Evolutionary conservation across 2,888 invertebrate species (phyloP), one percentile per base, ranked within the genome.

Genomic region (Ectemnius continuus): DNA sequence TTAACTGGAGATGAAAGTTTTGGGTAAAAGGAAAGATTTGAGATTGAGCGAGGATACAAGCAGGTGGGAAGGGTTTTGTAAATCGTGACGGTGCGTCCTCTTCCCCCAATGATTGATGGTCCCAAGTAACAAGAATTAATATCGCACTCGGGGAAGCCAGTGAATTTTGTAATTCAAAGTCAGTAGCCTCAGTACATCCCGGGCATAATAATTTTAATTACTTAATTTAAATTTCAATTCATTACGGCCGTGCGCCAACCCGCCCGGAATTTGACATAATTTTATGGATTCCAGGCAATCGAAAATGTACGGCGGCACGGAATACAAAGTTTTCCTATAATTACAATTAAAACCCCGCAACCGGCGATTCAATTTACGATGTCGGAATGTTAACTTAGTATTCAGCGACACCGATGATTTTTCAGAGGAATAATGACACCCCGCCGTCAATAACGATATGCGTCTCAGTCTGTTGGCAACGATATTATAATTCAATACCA

Each of bases 241-340:
- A 52, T 52, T 52, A 52, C 16, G 5, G n/a, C 14, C n/a, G 52
- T 13, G 52, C 52, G 14, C n/a, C 4, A 11, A n/a, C 20, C 60
- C 60, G 28, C 4, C 5, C 45, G 16, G 8, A 46, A 45, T 20
- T 18, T 28, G 26, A 28, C 23, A 28, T 61, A 46, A 61, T 46
- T 61, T 61, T 61, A 61, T 61, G 16, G 45, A 61, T 61, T 46
- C 46, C 4, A 18, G 4, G 18, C 16, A 61, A 45, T 18, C 23
- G 18, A 46, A 16, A 16, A 18, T 16, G 46, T 18, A 8, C 61
- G 20, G 47, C 46, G 46, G 2, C 52, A 8, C 16, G 46, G 61
- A 61, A 61, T 46, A 46, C 61, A 61, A 61, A 61, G 61, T 61
- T 45, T 18, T 45, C 61, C 61, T 13, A 45, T 60, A 28, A 61